These are phyloP conservation scores for Caenorhabditis auriculariae DNA, from an alignment of 2,888 invertebrate species.

Conservation along the genomic window DNA sequence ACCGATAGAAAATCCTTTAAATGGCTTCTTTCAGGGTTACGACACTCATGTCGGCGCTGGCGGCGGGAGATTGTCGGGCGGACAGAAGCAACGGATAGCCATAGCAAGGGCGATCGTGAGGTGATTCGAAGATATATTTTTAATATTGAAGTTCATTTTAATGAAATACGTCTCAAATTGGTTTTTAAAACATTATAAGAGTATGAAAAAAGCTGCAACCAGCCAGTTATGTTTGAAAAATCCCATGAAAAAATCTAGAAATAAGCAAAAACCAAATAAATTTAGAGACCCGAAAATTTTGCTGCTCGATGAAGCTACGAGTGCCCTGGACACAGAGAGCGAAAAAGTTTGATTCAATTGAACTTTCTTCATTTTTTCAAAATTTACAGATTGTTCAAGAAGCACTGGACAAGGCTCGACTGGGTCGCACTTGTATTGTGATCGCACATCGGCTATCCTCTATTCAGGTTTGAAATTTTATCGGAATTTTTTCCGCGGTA, in stretches of 20 bases:
- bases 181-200: no score
- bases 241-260: no score
- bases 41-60: conserved; percentile 45
- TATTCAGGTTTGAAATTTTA: conserved; percentile 61
- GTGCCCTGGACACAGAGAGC: conserved; percentile 62
- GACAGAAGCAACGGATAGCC: conserved; percentile 49
- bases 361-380: neutral
- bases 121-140: neutral
- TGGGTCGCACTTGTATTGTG: conserved; percentile 77
- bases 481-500: no score
- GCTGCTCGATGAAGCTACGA: conserved; percentile 62
- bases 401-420: conserved; percentile 79
- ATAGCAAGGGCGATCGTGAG: conserved; percentile 49
- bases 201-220: no score
- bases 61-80: conserved; percentile 46
- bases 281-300: conserved; percentile 46
- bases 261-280: no score
- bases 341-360: conserved; percentile 60
- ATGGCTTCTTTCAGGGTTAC: conserved; percentile 34
- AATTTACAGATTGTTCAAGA: conserved; percentile 78
- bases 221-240: no score
- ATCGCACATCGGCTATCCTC: conserved; percentile 85
- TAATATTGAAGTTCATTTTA: neutral
- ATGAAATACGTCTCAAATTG: no score
- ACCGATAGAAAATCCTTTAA: neutral